Conservation (phyloP, 2,113 vertebrate genomes). For the Crocuta crocuta region DNA sequence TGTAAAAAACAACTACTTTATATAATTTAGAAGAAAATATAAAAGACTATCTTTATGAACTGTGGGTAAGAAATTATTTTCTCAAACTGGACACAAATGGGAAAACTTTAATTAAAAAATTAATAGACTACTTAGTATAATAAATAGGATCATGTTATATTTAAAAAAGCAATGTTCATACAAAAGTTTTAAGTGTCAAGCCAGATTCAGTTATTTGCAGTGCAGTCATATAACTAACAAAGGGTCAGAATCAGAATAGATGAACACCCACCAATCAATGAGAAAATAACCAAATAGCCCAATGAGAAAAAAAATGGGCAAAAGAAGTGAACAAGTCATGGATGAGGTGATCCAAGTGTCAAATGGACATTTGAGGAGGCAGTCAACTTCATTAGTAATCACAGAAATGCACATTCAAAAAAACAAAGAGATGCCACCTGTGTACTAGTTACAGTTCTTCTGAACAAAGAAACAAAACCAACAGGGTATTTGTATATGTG, state of each 20-base stretch:
- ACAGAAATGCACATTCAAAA: not conserved
- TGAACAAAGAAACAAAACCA: not conserved
- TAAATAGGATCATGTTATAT: not conserved
- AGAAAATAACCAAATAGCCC: not conserved
- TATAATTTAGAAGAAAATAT: not conserved
- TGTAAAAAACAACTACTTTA: not conserved
- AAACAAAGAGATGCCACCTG: not conserved
- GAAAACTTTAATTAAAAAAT: not conserved
- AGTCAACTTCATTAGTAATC: not conserved
- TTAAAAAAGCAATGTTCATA: not conserved
- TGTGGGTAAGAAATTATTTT: constrained; percentile 13
- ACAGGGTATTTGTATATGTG: not conserved
- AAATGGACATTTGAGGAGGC: not conserved
- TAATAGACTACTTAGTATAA: not conserved
- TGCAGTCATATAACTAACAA: not conserved
- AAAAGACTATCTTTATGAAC: not conserved
- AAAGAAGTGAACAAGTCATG: not conserved
- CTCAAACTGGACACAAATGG: constrained; percentile 22
- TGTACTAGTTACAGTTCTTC: not conserved
- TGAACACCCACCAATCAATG: not conserved
- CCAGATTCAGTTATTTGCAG: not conserved
- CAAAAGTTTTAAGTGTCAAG: not conserved
- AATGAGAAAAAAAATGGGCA: not conserved
- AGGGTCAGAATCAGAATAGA: not conserved
- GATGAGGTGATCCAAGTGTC: not conserved